Evolutionary conservation across 2,113 vertebrate genomes (phyloP), one percentile per base, ranked within the genome.

Genomic region (Pontoporia blainvillei): DNA sequence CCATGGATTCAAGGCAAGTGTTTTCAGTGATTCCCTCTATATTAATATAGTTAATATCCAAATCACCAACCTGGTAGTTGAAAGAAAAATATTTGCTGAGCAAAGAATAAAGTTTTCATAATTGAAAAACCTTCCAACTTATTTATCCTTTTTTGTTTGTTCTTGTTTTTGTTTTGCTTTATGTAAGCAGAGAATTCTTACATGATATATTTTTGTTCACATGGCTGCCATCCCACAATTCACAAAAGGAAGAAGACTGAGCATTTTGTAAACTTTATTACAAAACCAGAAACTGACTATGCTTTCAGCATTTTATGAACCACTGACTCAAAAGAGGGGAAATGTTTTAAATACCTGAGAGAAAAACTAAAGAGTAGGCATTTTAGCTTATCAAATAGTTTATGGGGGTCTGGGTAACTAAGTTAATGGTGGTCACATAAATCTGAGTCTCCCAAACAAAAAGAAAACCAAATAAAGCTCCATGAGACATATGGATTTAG

Each of bases 1-100:
- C 95, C n/a, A 64, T 71, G 11, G 94, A 62, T 76, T 99, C 99
- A 31, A 98, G 98, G 84, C 86, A 97, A 52, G 89, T 97, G 95
- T 98, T 97, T 61, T 85, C 71, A 4, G 98, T 98, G 89, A 98
- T 97, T 39, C 98, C 98, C 5, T 98, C 93, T 88, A 98, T 54
- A 27, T 94, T 92, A 91, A 91, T 31, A 8, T 75, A 98, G 93
- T 96, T 98, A 57, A 97, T 92, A 92, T 98, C 98, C 57, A 96
- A 93, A 84, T 99, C 98, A 61, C 92, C 98, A 75, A 89, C 97
- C 99, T 99, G 76, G 23, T 86, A 8, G 27, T 67, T 44, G 76
- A 96, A 87, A 97, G 62, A 62, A 93, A 96, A 96, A 96, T 0
- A 44, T 72, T 61, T 36, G 79, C 44, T n/a, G 78, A 92, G 41